These are phyloP conservation scores for Peromyscus maniculatus DNA, from an alignment of 2,113 vertebrate genomes.

Conservation along the genomic window DNA sequence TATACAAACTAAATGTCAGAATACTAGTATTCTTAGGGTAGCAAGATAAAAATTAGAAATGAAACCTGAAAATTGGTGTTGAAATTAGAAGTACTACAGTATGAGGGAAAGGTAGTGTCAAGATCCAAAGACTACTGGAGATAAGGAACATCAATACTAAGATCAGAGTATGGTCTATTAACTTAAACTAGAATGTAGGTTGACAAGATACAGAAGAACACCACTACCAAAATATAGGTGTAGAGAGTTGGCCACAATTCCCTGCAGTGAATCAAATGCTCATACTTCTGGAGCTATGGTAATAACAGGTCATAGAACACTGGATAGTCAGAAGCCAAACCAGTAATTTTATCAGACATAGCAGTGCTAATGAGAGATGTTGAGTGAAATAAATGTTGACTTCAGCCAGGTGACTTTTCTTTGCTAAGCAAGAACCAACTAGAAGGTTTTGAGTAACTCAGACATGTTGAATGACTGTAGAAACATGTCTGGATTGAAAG, in stretches of 20 bases:
- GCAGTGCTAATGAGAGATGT: slow-evolving; percentile 28
- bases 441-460: slow-evolving; percentile 38
- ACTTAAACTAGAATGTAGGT: background rate
- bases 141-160: background rate
- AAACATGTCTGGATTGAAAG: slow-evolving; percentile 43
- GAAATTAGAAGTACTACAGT: background rate
- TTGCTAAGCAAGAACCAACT: slow-evolving; percentile 25
- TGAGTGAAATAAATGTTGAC: background rate
- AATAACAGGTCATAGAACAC: background rate
- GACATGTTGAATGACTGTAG: background rate
- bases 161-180: background rate
- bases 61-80: slow-evolving; percentile 2
- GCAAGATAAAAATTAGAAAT: slow-evolving; percentile 22
- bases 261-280: background rate
- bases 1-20: slow-evolving; percentile 33
- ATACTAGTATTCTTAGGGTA: background rate
- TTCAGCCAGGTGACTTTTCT: slow-evolving; percentile 25
- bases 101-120: background rate
- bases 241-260: slow-evolving; percentile 2
- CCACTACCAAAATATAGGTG: background rate
- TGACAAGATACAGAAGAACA: background rate
- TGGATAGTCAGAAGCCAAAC: slow-evolving; percentile 20
- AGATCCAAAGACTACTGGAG: background rate
- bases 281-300: background rate
- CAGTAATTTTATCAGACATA: slow-evolving; percentile 18